phyloP scores from a whole-genome alignment of 2,113 vertebrate genomes.

The Nothobranchius furzeri region DNA sequence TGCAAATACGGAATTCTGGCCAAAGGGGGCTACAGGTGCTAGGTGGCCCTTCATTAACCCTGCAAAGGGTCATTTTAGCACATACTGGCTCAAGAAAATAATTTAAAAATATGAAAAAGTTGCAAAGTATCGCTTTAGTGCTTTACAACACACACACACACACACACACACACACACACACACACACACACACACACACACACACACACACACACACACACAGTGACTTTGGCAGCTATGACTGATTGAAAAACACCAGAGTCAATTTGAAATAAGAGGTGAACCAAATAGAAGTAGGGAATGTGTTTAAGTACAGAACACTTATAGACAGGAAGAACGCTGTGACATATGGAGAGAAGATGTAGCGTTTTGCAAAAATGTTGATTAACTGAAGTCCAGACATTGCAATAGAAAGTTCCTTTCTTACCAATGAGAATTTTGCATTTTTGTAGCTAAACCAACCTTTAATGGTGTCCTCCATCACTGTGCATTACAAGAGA shows the following conservation, averaged over 20 bases:
- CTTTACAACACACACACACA: too few species aligned
- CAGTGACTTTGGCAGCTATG: background rate
- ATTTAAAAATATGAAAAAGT: too few species aligned
- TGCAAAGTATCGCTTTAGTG: too few species aligned
- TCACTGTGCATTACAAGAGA: constrained; percentile 32
- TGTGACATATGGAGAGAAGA: constrained; percentile 6
- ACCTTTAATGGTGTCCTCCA: constrained; percentile 27
- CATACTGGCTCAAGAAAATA: too few species aligned
- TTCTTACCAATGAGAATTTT: constrained; percentile 24
- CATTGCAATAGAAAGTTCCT: background rate
- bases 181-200: too few species aligned
- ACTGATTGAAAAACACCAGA: constrained; percentile 21
- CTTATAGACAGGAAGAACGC: constrained; percentile 10
- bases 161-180: too few species aligned
- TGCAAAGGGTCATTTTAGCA: too few species aligned
- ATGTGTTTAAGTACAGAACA: constrained; percentile 19
- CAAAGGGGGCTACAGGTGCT: too few species aligned
- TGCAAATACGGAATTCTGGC: too few species aligned
- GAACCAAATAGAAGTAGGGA: constrained; percentile 2
- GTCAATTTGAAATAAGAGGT: constrained; percentile 14
- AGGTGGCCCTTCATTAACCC: too few species aligned
- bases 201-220: too few species aligned
- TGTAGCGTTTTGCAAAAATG: background rate
- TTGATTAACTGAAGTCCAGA: constrained; percentile 5
- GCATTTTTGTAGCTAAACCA: constrained; percentile 23